Evolutionary conservation across 2,113 vertebrate genomes (phyloP), one percentile per base, ranked within the genome.

Genomic region (Oreocharis arfaki): DNA sequence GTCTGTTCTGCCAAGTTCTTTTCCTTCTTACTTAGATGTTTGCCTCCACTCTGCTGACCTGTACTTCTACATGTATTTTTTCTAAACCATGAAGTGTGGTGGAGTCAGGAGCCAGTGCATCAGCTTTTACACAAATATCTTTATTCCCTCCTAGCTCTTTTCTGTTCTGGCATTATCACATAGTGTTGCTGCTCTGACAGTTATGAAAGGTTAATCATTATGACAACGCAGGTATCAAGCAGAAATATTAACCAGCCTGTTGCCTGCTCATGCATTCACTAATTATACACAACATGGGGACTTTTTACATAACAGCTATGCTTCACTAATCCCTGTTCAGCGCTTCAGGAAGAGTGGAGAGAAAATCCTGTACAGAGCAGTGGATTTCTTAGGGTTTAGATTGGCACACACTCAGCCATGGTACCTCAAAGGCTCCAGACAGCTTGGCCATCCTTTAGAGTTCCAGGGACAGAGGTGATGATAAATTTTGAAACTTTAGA

Each of bases 181-280:
- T 11, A 41, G 32, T 39, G n/a, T 30, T 80, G 17, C 9, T 87
- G 24, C 56, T 93, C 69, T 78, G 77, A 52, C 55, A 84, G 5
- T 56, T 79, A 37, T 13, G 53, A 49, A 77, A 91, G 35, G 56
- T 74, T 92, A 84, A 89, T 70, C n/a, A 49, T 4, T 61, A 53
- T 84, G 77, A 84, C 77, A 87, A 41, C 32, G 42, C 24, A 60
- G 32, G 37, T 79, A 68, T 41, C 24, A 73, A 65, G 70, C 37
- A 93, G 61, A 91, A 90, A 53, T 85, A 56, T 44, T 76, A 83
- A 65, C 57, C 57, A 85, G 35, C 57, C 16, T 52, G 12, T 74
- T 89, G 55, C 49, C 41, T 91, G 87, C 30, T 91, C 53, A 68
- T 59, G 77, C 39, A 59, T 82, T 53, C 33, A 17, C 32, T 84